Evolutionary conservation across 1,140 invertebrate species (phyloP).

Genomic region (Paraescarpia echinospica): DNA sequence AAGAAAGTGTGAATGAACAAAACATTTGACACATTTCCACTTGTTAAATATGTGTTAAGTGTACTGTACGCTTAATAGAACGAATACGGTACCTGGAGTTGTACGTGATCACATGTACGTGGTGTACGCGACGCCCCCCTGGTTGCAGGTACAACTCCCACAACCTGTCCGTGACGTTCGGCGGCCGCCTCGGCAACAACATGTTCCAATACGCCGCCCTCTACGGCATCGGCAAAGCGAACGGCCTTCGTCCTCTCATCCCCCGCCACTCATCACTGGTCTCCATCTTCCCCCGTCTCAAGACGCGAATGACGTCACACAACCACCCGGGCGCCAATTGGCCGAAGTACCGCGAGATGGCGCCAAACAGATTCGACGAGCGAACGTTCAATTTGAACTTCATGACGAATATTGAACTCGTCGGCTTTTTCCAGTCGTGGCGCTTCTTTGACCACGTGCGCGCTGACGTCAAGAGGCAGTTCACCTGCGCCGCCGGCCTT

Average conservation of each 20-base stretch:
- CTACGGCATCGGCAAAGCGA: constrained; percentile 27
- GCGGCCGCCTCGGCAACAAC: constrained; percentile 30
- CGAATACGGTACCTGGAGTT: too few relatives aligned
- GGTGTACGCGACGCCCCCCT: too few relatives aligned
- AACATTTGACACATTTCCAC: too few relatives aligned
- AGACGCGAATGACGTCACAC: neutral
- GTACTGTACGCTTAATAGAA: too few relatives aligned
- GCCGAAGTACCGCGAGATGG: neutral
- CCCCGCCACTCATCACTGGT: neutral
- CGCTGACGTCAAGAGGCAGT: constrained; percentile 21
- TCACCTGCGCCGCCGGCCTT: neutral
- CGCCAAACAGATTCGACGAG: constrained; percentile 26
- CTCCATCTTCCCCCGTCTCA: constrained; percentile 10
- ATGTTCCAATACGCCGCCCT: constrained; percentile 31
- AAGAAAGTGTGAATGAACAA: too few relatives aligned
- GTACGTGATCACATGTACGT: too few relatives aligned
- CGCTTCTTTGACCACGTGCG: constrained; percentile 31
- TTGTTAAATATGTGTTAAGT: too few relatives aligned
- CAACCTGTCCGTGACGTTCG: constrained; percentile 24
- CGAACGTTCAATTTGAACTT: constrained; percentile 31
- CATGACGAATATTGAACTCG: constrained; percentile 28
- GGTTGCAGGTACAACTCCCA: constrained; percentile 21
- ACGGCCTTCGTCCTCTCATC: constrained; percentile 23
- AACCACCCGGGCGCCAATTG: neutral
- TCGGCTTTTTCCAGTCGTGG: constrained; percentile 31